Percentiles rank a stretch among this genome's conserved stretches.
These are phyloP conservation scores for Drosophila tsacasi DNA, from an alignment of 1,140 invertebrate genomes.

Conservation along the genomic window DNA sequence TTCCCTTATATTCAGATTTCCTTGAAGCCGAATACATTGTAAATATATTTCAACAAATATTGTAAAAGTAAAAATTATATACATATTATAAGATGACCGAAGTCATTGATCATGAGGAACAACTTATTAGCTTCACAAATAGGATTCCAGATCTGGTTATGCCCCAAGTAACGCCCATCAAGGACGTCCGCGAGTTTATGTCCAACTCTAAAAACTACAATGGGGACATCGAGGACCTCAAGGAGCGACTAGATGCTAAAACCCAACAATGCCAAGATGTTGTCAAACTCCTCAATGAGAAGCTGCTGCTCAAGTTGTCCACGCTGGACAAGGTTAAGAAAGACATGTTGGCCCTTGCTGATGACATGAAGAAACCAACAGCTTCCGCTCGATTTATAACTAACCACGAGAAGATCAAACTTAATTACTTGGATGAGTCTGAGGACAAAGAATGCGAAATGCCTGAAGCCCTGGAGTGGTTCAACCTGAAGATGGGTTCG, in stretches of 20 bases:
- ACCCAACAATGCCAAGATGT: slow-evolving; percentile 35
- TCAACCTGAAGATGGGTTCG: slow-evolving; percentile 41
- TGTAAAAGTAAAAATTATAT: not conserved
- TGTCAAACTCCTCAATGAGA: slow-evolving; percentile 14
- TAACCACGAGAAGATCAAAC: slow-evolving; percentile 9
- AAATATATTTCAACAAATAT: not conserved
- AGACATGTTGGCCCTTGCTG: slow-evolving; percentile 38
- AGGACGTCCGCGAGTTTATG: slow-evolving; percentile 32
- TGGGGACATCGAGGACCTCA: slow-evolving; percentile 26
- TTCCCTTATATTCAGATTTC: not conserved
- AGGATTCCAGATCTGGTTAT: slow-evolving; percentile 3
- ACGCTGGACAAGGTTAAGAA: slow-evolving; percentile 38
- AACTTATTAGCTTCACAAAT: slow-evolving; percentile 10
- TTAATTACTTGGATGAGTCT: slow-evolving; percentile 44
- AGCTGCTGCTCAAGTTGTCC: slow-evolving; percentile 13
- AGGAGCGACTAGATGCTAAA: slow-evolving; percentile 11
- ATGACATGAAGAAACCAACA: slow-evolving; percentile 17
- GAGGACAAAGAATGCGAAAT: slow-evolving; percentile 36
- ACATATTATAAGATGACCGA: not conserved
- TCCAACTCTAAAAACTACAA: slow-evolving; percentile 21
- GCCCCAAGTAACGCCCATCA: slow-evolving; percentile 41
- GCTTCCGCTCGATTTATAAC: not conserved
- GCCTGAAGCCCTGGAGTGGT: slow-evolving; percentile 36
- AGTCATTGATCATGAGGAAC: not conserved
- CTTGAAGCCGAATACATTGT: not conserved